phyloP scores from a whole-genome alignment of 2,888 invertebrate genomes.

The Proisotoma minuta region DNA sequence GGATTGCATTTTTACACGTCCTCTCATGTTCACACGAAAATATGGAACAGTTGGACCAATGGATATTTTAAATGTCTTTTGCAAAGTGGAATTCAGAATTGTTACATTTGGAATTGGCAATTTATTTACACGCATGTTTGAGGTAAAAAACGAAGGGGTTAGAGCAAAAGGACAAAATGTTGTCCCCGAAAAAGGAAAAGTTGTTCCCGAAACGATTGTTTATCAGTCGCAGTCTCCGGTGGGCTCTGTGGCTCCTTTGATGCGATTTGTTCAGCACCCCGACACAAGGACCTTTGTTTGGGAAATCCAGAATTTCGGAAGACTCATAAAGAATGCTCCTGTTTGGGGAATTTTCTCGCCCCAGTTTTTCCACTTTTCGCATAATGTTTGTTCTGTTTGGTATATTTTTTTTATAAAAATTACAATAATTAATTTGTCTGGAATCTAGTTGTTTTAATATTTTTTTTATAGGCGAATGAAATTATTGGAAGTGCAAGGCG shows the following conservation, averaged over 20 bases:
- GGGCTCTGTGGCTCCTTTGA: constrained; percentile 9
- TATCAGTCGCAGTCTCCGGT: constrained; percentile 13
- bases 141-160: not conserved
- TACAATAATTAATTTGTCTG: not conserved
- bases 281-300: constrained; percentile 29
- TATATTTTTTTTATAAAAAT: constrained; percentile 3
- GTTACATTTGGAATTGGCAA: constrained; percentile 5
- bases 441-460: not conserved
- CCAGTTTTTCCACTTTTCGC: constrained; percentile 24
- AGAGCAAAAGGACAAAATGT: constrained; percentile 8
- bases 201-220: constrained; percentile 15
- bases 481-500: constrained; percentile 28
- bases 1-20: constrained; percentile 20
- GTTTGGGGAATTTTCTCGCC: constrained; percentile 35
- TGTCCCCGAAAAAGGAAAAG: constrained; percentile 14
- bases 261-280: constrained; percentile 19
- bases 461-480: constrained; percentile 27
- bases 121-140: not conserved
- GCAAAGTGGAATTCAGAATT: constrained; percentile 22
- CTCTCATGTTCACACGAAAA: constrained; percentile 10
- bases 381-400: constrained; percentile 30
- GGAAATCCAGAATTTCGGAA: constrained; percentile 30
- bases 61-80: constrained; percentile 22
- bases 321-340: constrained; percentile 24
- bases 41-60: constrained; percentile 12